Conservation (phyloP, 2,797 vertebrate species). For the Sus cebifrons region DNA sequence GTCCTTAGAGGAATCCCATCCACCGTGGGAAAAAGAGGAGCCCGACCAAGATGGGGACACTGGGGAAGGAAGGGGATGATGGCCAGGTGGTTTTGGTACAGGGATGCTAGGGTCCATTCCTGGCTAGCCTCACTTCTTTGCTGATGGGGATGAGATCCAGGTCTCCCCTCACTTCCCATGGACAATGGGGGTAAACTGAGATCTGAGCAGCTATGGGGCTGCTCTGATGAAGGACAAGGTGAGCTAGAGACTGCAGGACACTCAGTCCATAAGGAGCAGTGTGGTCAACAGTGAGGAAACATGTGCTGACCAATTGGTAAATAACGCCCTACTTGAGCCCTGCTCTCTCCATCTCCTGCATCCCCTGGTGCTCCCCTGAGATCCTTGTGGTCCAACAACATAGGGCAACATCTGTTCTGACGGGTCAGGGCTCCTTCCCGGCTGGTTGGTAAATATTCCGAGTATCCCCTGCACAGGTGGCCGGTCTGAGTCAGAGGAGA, state of each 20-base stretch:
- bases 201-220: background rate
- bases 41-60: accelerated
- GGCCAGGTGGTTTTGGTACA: background rate
- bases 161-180: too few species aligned
- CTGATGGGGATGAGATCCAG: background rate
- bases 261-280: background rate
- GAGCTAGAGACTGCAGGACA: background rate
- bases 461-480: background rate
- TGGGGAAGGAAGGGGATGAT: background rate
- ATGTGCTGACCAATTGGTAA: too few species aligned
- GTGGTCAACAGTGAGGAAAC: background rate
- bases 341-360: background rate
- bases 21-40: too few species aligned
- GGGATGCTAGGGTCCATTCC: too few species aligned
- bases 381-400: background rate
- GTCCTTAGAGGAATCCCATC: background rate
- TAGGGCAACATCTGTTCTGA: background rate
- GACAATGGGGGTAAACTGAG: background rate
- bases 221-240: background rate
- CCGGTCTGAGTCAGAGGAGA: background rate
- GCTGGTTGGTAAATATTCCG: background rate
- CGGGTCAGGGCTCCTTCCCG: accelerated
- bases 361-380: background rate
- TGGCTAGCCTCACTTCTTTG: background rate
- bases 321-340: background rate